Evolutionary conservation across 2,113 vertebrate genomes (phyloP), one percentile per base, ranked within the genome.

Genomic region (Amphiprion percula): DNA sequence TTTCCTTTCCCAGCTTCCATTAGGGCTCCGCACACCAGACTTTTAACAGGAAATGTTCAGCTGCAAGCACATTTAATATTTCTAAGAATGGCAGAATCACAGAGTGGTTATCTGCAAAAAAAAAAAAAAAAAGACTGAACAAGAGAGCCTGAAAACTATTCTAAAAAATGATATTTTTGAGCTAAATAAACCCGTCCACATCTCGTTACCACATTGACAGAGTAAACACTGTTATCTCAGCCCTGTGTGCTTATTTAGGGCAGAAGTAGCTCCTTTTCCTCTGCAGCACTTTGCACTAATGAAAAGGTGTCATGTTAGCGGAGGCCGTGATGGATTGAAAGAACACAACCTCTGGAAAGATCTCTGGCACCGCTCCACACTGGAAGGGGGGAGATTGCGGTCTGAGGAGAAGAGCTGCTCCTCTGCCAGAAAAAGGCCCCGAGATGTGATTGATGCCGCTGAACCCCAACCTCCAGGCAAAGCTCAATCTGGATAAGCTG

Each of bases 261-360:
- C 55, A 62, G 56, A 23, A 16, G 11, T 44, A 10, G 16, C 1
- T 61, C 50, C n/a, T 26, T 37, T 46, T 83, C 56, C 58, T 78
- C 68, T 64, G 44, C 26, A 87, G 76, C 91, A 92, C 89, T 89
- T 89, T 88, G 61, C 83, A 55, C 74, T 90, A 93, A 92, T 93
- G 88, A 89, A 91, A 85, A 87, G 70, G 56, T 83, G 81, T 80
- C 82, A 69, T 74, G 79, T 91, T 84, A 60, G 39, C 74, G 53
- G 41, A 72, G 77, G 64, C 68, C 62, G 17, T 91, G 91, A 94
- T 92, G 89, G 84, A 94, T 94, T 86, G 85, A 77, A 65, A 66
- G 82, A 87, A 66, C 70, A 67, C 81, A 81, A 72, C 87, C 90
- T 84, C 63, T 55, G 49, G 78, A 85, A 65, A 73, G 63, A 77